Base-by-base conservation (phyloP, 2,797 vertebrate genomes). In the Dipus sagitta region DNA sequence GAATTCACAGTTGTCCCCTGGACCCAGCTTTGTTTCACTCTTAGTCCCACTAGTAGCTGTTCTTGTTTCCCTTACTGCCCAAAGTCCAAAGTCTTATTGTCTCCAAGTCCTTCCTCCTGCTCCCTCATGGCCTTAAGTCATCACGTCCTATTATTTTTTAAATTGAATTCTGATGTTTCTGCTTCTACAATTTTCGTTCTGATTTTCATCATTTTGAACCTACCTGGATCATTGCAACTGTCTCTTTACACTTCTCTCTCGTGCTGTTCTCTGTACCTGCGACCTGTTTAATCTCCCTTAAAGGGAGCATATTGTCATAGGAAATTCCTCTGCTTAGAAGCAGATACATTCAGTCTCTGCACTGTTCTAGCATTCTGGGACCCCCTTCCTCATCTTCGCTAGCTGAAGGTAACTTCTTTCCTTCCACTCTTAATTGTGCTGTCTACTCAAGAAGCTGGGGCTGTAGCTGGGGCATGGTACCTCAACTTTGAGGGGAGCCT, bases 41-140 rank as follows among this genome's bases (percentile, higher is more conserved):
- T 34, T 32, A 0, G 0, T 12, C 32, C 75, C 17, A 21, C 42
- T 10, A 38, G 20, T 79, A 62, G 9, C 2, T n/a, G 0, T 9
- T 38, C 18, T 47, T 47, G 23, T 52, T 90, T 79, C 47, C n/a
- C 30, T 68, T n/a, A 7, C 47, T 72, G 28, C 42, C n/a, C 20
- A 18, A 75, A 67, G 52, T 70, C n/a, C 20, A 18, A 75, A 67
- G 52, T 70, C 20, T 4, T 20, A 9, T 65, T 76, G 74, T 65
- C 38, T 30, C 32, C 11, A 32, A 6, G 26, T 23, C 54, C 82
- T 10, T 86, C 38, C 21, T 87, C 15, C 76, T 21, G 6, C 47
- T 71, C 17, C 38, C 1, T 58, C 32, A 12, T 47, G 30, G 2
- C 34, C 38, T 60, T 18, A 38, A 32, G 30, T 62, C 74, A 62